Percentiles rank a stretch among this genome's conserved stretches.
Conservation (phyloP, 2,888 invertebrate genomes). For the Dendrolimus houi region DNA sequence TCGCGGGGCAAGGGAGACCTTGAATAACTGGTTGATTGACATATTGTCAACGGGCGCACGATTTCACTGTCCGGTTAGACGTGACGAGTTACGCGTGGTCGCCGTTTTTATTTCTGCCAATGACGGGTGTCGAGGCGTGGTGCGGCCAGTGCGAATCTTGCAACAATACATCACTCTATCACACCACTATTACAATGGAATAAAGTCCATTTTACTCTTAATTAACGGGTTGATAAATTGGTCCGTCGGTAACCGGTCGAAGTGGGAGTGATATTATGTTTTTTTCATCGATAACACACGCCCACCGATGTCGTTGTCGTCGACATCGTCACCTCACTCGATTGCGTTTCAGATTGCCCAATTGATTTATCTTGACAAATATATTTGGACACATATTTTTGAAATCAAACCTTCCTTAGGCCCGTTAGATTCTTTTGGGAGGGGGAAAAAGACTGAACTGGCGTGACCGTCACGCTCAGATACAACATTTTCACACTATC, state of each 20-base stretch:
- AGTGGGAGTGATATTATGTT: conserved; percentile 70
- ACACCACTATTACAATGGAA: conserved; percentile 33
- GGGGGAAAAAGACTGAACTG: too few relatives aligned
- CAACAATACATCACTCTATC: conserved; percentile 21
- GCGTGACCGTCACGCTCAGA: too few relatives aligned
- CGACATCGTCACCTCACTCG: conserved; percentile 44
- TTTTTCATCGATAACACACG: conserved; percentile 63
- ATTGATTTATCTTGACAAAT: conserved; percentile 30
- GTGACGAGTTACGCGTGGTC: conserved; percentile 74
- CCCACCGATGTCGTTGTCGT: conserved; percentile 45
- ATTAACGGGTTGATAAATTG: conserved; percentile 25
- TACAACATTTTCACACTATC: too few relatives aligned
- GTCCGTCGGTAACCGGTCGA: conserved; percentile 45
- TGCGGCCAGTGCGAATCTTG: conserved; percentile 49
- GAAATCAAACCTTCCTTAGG: too few relatives aligned
- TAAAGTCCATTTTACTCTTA: conserved; percentile 35
- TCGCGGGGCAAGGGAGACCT: neutral
- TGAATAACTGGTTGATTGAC: conserved; percentile 24
- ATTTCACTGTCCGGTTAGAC: conserved; percentile 70
- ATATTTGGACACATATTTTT: too few relatives aligned
- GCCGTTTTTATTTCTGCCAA: conserved; percentile 76
- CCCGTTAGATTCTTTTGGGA: too few relatives aligned
- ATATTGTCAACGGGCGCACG: conserved; percentile 72
- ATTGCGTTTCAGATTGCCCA: conserved; percentile 48
- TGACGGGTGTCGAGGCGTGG: conserved; percentile 75